Percentiles rank a stretch among this genome's conserved stretches.
Evolutionary conservation across 2,888 invertebrate genomes (phyloP).

Genomic region (Aphidius colemani): DNA sequence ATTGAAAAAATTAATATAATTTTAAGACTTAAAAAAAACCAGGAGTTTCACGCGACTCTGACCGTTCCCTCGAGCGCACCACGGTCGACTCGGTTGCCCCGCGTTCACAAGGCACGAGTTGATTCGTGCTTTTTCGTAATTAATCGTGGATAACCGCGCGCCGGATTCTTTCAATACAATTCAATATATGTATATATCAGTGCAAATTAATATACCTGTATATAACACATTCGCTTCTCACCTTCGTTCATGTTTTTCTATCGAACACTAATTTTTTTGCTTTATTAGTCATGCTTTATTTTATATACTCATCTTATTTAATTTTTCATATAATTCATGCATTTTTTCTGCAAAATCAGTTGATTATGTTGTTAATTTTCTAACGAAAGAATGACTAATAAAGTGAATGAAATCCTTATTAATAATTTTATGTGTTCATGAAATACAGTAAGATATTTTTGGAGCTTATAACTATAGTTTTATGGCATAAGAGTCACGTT

Average conservation of each 20-base stretch:
- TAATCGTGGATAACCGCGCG: constrained; percentile 41
- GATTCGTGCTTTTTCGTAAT: constrained; percentile 43
- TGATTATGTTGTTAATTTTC: too few relatives aligned
- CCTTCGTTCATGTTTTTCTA: constrained; percentile 9
- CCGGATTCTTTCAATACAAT: constrained; percentile 25
- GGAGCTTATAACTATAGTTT: constrained; percentile 44
- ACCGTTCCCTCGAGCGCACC: constrained; percentile 42
- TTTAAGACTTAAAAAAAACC: neutral
- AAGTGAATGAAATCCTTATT: too few relatives aligned
- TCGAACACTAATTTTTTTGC: constrained; percentile 5
- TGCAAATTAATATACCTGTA: neutral
- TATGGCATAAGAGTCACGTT: constrained; percentile 57
- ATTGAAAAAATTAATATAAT: neutral
- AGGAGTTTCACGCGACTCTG: constrained; percentile 35
- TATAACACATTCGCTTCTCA: neutral
- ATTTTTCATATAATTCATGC: too few relatives aligned
- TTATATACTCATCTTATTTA: too few relatives aligned
- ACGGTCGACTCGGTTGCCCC: constrained; percentile 38
- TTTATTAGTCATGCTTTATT: constrained; percentile 41
- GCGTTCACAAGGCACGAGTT: constrained; percentile 36
- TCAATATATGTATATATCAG: neutral
- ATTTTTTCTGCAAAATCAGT: too few relatives aligned
- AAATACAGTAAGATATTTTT: too few relatives aligned
- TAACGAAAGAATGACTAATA: too few relatives aligned
- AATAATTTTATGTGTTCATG: too few relatives aligned